Evolutionary conservation across 2,888 invertebrate genomes (phyloP).

Genomic region (Ypsolopha scabrella): DNA sequence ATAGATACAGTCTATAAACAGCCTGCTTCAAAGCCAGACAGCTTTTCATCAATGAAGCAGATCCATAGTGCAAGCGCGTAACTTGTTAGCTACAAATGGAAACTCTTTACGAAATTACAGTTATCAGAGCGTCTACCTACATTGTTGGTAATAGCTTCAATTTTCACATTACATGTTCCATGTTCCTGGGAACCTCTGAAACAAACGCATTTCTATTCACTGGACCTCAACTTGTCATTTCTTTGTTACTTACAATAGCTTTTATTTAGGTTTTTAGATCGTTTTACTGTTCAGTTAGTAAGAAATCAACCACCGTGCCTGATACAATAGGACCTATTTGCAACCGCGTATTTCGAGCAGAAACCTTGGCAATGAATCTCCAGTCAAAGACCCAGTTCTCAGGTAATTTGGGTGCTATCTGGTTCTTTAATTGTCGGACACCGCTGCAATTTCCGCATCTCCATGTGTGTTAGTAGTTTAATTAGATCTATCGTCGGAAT

Average conservation of each 20-base stretch:
- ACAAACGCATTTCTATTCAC: conserved; percentile 20
- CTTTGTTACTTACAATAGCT: conserved; percentile 50
- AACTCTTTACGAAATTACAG: conserved; percentile 23
- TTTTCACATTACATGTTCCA: conserved; percentile 23
- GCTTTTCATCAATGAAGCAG: background rate
- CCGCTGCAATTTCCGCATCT: conserved; percentile 13
- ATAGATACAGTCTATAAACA: too few species aligned
- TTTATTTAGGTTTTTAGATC: conserved; percentile 27
- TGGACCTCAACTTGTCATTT: conserved; percentile 40
- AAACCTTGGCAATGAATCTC: conserved; percentile 36
- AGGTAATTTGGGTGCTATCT: conserved; percentile 12
- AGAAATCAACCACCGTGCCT: conserved; percentile 9
- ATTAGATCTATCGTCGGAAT: conserved; percentile 8
- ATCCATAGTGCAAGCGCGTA: conserved; percentile 2
- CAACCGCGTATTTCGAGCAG: background rate
- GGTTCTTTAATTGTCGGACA: conserved; percentile 8
- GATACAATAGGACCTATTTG: background rate
- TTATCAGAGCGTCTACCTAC: conserved; percentile 18
- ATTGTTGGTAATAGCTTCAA: conserved; percentile 19
- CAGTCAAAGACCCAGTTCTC: conserved; percentile 17
- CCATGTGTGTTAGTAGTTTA: conserved; percentile 6
- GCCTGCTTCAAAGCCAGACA: too few species aligned
- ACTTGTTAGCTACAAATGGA: conserved; percentile 5
- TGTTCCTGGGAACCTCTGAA: conserved; percentile 24
- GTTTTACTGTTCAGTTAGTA: conserved; percentile 21